Evolutionary conservation across 2,888 invertebrate species (phyloP), one percentile per base, ranked within the genome.

Genomic region (Ophion slaviceki): DNA sequence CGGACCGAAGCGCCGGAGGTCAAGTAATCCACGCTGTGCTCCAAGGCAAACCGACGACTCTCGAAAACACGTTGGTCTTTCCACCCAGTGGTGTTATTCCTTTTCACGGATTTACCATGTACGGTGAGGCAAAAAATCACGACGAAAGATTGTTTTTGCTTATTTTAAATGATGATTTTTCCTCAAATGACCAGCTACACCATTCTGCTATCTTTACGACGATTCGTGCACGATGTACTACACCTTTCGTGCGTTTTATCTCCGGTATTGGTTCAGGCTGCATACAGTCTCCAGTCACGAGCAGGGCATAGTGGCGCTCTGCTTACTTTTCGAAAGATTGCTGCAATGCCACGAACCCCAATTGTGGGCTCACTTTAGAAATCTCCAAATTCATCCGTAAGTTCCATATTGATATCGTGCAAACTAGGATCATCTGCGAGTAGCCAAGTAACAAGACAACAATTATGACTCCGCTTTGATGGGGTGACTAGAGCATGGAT

Each of bases 101-200:
- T 0, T 99, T 99, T 94, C 99, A 99, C 93, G 99, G 99, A 1
- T 99, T 99, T 94, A 97, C 99, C 28, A 99, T 99, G 99, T 99
- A 98, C 94, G 98, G 98, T 98, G 95, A 94, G 96, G 88, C 66
- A 66, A 10, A 68, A 28, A n/a, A 7, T 20, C 10, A 20, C 36
- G 5, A 32, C 28, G 36, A 8, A 1, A 14, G 14, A 17, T 17
- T 66, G 36, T 28, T 79, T 53, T 53, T 68, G 36, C 40, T 71
- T 2, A 64, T 2, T 36, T 17, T 62, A 14, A 40, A 28, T 59
- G 59, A 80, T 78, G 76, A 84, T 80, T 75, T 45, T 74, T 59
- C 0, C 76, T 24, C 80, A 86, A 88, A 86, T 85, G 94, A 95
- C 61, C 94, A 98, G 99, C 98, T 70, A 98, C 98, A 0, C 99